phyloP scores from a whole-genome alignment of 2,888 invertebrate species.

The Vannuccia rotundouncinata region DNA sequence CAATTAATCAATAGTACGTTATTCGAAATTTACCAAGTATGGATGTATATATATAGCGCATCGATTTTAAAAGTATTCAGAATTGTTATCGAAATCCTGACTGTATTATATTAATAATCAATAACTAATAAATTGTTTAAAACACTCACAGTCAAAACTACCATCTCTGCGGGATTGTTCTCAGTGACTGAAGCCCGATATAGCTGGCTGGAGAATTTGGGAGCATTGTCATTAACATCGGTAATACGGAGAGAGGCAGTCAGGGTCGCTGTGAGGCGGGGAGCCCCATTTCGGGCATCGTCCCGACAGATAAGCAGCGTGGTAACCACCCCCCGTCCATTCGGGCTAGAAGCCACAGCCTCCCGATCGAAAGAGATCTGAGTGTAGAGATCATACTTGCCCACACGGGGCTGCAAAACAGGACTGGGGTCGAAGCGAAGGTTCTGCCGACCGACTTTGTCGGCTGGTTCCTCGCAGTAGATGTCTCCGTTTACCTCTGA shows the following conservation, averaged over 20 bases:
- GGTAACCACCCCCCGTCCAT: neutral
- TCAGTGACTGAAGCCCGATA: constrained; percentile 19
- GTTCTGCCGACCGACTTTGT: neutral
- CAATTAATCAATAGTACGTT: too few species aligned
- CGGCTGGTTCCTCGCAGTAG: constrained; percentile 28
- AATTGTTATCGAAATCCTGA: neutral
- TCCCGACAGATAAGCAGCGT: neutral
- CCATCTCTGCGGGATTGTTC: neutral
- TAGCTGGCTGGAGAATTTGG: neutral
- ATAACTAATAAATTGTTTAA: neutral
- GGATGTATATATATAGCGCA: too few species aligned
- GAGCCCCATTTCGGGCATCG: neutral
- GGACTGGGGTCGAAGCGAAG: constrained; percentile 18
- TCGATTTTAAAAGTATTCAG: too few species aligned
- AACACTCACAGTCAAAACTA: neutral
- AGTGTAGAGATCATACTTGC: constrained; percentile 31
- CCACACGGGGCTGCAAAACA: neutral
- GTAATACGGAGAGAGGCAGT: constrained; percentile 11
- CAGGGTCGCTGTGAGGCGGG: constrained; percentile 9
- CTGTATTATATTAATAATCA: neutral
- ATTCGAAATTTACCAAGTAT: too few species aligned
- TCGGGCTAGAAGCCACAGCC: neutral
- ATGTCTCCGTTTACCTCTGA: constrained; percentile 32
- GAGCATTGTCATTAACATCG: constrained; percentile 37
- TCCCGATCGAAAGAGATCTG: constrained; percentile 24